Base-by-base conservation (phyloP, 1,140 invertebrate genomes). In the Drosophila bipectinata region DNA sequence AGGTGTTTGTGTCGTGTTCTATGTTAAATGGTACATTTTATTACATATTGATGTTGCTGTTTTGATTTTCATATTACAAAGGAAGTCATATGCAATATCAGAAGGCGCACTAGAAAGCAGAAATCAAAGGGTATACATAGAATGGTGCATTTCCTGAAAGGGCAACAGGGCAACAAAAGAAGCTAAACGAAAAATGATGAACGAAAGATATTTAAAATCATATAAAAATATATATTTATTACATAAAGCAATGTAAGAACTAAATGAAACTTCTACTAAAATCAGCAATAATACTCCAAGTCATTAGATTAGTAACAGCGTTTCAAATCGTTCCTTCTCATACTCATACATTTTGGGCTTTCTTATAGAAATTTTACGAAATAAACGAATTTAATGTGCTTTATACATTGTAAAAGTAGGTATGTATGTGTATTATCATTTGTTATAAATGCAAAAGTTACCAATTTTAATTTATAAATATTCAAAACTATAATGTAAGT, bases 201-300 rank as follows among this genome's bases (percentile, higher is more conserved):
- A 60, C 2, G 0, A 21, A 10, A 21, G 59, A 60, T 32, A 51
- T 62, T 45, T 24, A 39, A 58, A 78, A 74, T 74, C 63, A 67
- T 56, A 58, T 82, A 68, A 68, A 55, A 63, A 82, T 64, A 67
- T 80, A 61, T 77, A 57, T 84, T 85, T 85, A 84, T 85, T 81
- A 81, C 58, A 75, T 81, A 81, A 82, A 85, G 73, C 74, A 58
- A 67, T 63, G 69, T 66, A 75, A 49, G 63, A 85, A 60, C 81
- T 87, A 77, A 74, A 67, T 77, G 66, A 76, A 79, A 79, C 54
- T 62, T 74, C 71, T 67, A 71, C 72, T 84, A 72, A 84, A 84
- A 64, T 62, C 67, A 63, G 81, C 64, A 71, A 72, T 81, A 77
- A 63, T 59, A 69, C 66, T 78, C 64, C 55, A 67, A 68, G 72